These are phyloP conservation scores for Ochotona princeps DNA, from an alignment of 2,113 vertebrate genomes.

Conservation along the genomic window DNA sequence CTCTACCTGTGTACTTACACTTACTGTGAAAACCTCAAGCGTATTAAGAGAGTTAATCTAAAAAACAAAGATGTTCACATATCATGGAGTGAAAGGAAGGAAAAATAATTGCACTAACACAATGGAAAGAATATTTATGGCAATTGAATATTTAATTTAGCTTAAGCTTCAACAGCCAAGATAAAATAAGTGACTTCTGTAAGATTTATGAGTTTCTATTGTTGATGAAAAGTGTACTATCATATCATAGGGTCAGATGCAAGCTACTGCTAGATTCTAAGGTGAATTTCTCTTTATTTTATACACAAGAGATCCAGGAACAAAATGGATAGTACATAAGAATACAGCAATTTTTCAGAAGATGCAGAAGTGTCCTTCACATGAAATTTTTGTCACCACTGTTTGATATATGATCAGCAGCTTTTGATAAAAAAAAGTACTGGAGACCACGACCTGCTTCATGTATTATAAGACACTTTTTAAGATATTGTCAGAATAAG, in stretches of 20 bases:
- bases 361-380: not conserved
- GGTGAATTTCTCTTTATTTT: not conserved
- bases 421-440: not conserved
- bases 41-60: not conserved
- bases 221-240: not conserved
- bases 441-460: not conserved
- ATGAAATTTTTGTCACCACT: not conserved
- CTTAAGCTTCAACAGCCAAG: slow-evolving; percentile 26
- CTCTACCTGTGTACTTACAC: not conserved
- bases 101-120: not conserved
- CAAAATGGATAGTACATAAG: not conserved
- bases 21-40: not conserved
- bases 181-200: not conserved
- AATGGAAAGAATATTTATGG: not conserved
- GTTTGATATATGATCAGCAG: not conserved
- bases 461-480: not conserved
- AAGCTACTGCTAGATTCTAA: not conserved
- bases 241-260: not conserved
- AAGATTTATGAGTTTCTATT: not conserved
- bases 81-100: not conserved
- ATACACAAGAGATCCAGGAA: not conserved
- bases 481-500: not conserved
- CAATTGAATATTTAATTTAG: slow-evolving; percentile 56
- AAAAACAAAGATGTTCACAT: slow-evolving; percentile 1
- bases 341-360: not conserved